Evolutionary conservation across 2,797 vertebrate species (phyloP).

Genomic region (Onychomys torridus): DNA sequence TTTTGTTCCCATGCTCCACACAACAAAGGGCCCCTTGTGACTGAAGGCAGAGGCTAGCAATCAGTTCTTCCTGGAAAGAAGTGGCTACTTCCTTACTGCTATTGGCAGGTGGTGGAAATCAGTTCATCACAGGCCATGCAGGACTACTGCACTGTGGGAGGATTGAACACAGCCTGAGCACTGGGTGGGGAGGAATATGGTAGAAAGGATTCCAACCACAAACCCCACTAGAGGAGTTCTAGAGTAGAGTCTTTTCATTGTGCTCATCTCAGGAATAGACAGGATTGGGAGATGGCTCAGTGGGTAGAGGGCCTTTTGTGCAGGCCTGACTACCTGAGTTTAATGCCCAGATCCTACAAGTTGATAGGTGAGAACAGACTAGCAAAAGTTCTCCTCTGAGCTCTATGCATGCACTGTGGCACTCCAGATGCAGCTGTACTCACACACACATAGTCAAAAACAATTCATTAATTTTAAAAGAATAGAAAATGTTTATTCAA

Average conservation of each 20-base stretch:
- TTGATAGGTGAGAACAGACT: not conserved
- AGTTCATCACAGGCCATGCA: not conserved
- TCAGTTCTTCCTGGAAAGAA: not conserved
- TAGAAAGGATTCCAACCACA: not conserved
- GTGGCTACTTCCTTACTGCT: not conserved
- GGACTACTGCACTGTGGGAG: too few relatives aligned
- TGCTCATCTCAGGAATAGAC: not conserved
- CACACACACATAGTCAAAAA: not conserved
- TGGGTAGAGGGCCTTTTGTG: not conserved
- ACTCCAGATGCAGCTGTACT: too few relatives aligned
- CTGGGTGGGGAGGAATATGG: too few relatives aligned
- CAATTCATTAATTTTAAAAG: not conserved
- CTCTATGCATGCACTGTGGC: not conserved
- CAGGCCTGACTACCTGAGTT: not conserved
- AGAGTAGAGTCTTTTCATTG: not conserved
- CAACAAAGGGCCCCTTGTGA: not conserved
- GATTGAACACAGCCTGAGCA: not conserved
- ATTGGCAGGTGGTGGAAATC: not conserved
- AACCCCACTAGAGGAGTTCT: not conserved
- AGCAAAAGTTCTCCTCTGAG: not conserved
- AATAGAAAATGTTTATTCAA: not conserved
- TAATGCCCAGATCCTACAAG: not conserved
- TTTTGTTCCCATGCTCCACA: not conserved
- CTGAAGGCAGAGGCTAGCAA: not conserved
- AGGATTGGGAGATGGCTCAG: not conserved